Evolutionary conservation across 2,888 invertebrate species (phyloP), one percentile per base, ranked within the genome.

Genomic region (Ophonus ardosiacus): DNA sequence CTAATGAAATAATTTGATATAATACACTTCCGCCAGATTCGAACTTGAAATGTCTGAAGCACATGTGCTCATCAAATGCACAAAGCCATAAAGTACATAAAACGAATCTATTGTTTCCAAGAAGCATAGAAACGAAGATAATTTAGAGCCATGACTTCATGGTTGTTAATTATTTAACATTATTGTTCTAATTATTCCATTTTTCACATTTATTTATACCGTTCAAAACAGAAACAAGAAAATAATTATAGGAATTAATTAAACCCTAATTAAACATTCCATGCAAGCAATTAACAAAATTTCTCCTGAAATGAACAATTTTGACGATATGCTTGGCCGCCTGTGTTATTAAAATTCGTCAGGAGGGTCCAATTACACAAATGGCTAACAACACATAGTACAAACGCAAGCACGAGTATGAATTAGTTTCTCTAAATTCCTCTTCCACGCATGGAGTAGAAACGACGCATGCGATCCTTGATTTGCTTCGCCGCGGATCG

Each of bases 191-290:
- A 51, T 51, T 51, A 13, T 6, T 13, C 2, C 13, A 51, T 51
- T 10, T 51, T 51, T 51, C 13, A 51, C 43, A 51, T 13, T 51
- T 51, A 13, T 31, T 31, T 31, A 31, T 31, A 31, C 31, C 31
- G 31, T 31, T 31, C 31, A 31, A 31, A 31, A 31, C 6, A 31
- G 31, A 59, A 59, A 59, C 59, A 59, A 59, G 13, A 68, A 68
- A n/a, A 68, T 68, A 68, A 68, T 68, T 68, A 68, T 68, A 68
- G 31, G 31, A 68, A 68, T 68, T 68, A 68, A 68, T 68, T 68
- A 68, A 68, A 68, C 68, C 31, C 68, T 68, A 68, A 68, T 68
- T 68, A 15, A 68, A 68, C 38, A 68, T 68, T 68, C 68, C 68
- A 15, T 10, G 13, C 38, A 7, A n/a, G 15, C 68, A 68, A 31